A percentile compares a stretch with the other conserved stretches of the same genome.
phyloP scores from a whole-genome alignment of 2,113 vertebrate species.

The Periophthalmodon schlosseri region DNA sequence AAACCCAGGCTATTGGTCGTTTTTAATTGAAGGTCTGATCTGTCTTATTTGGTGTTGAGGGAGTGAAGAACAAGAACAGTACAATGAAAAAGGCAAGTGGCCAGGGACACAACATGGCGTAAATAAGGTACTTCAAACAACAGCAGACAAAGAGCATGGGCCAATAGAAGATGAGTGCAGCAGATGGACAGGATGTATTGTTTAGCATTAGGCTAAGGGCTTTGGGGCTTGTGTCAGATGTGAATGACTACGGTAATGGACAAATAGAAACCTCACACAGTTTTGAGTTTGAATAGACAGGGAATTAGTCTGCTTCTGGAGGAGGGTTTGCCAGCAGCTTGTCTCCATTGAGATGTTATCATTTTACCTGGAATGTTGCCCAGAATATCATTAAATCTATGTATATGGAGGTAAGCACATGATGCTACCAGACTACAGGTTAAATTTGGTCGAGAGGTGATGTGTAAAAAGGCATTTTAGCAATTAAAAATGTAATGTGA shows the following conservation, averaged over 20 bases:
- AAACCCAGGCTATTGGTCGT: slow-evolving; percentile 14
- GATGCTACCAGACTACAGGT: no score
- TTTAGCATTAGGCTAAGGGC: background rate
- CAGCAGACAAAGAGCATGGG: slow-evolving; percentile 3
- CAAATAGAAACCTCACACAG: background rate
- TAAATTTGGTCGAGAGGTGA: no score
- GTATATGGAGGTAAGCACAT: no score
- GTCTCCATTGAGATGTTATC: no score
- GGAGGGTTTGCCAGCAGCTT: no score
- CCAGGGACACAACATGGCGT: slow-evolving; percentile 13
- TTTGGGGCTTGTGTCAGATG: background rate
- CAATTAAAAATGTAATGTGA: no score
- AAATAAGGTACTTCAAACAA: slow-evolving; percentile 10
- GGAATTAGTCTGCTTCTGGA: no score
- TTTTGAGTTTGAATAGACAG: background rate
- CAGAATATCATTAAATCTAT: no score
- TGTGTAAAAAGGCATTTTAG: no score
- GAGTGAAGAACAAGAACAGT: slow-evolving; percentile 3
- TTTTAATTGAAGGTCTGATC: slow-evolving; percentile 56
- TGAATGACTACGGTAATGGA: background rate
- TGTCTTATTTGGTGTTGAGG: slow-evolving; percentile 39
- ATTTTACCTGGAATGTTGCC: no score
- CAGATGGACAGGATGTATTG: background rate
- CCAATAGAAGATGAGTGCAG: slow-evolving; percentile 3
- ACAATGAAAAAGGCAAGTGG: background rate